A percentile compares a stretch with the other conserved stretches of the same genome.
Conservation (phyloP, 1,140 invertebrate genomes). For the Pseudachorutes palmiensis region DNA sequence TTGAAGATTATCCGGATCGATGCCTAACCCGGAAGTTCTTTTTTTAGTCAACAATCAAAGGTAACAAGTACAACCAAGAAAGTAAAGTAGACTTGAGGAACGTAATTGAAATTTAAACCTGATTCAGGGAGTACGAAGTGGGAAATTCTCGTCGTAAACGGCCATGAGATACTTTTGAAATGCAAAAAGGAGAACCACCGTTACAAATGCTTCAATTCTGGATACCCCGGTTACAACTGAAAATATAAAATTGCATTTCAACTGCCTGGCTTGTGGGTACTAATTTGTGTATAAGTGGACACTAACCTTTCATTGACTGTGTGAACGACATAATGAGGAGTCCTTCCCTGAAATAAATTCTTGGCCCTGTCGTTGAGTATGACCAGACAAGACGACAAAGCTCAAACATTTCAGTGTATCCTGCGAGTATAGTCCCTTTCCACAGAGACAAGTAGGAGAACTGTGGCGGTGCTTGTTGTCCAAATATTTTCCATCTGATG, state of each 20-base stretch:
- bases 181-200: neutral
- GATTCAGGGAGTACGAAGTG: too few species aligned
- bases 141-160: neutral
- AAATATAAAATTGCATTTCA: neutral
- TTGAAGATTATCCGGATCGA: too few species aligned
- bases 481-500: neutral
- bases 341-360: neutral
- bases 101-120: too few species aligned
- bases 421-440: neutral
- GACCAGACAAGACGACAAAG: slow-evolving; percentile 2
- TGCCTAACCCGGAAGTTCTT: too few species aligned
- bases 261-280: neutral
- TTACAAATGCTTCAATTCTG: neutral
- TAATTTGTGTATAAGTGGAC: neutral
- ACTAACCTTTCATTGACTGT: neutral
- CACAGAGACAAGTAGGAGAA: neutral
- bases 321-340: neutral
- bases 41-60: too few species aligned
- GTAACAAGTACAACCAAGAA: too few species aligned
- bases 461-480: neutral
- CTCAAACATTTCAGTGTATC: slow-evolving; percentile 1
- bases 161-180: neutral
- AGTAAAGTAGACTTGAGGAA: too few species aligned
- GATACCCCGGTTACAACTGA: neutral
- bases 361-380: neutral